These are phyloP conservation scores for Dexiosoma caninum DNA, from an alignment of 2,888 invertebrate genomes.

Conservation along the genomic window DNA sequence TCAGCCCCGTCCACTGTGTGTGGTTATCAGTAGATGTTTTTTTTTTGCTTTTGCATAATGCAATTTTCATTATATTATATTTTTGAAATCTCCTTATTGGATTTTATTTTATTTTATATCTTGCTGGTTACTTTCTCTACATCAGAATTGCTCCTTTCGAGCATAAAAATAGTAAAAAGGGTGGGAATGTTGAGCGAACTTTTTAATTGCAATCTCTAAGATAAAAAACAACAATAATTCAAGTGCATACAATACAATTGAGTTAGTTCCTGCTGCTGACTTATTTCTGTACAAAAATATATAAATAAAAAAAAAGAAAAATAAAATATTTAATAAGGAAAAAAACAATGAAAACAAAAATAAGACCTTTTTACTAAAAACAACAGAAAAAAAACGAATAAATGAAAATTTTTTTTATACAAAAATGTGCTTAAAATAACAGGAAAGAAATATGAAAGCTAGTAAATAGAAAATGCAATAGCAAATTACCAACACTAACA, in stretches of 20 bases:
- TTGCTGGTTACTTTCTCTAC: not conserved
- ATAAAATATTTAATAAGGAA: not conserved
- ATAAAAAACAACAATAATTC: slow-evolving; percentile 54
- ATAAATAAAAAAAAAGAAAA: slow-evolving; percentile 1
- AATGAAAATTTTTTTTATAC: not conserved
- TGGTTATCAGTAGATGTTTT: too few species aligned
- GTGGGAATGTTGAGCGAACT: slow-evolving; percentile 34
- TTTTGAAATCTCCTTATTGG: not conserved
- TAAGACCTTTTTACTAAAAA: slow-evolving; percentile 23
- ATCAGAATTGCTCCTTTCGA: slow-evolving; percentile 32
- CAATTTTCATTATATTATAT: too few species aligned
- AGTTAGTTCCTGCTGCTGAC: slow-evolving; percentile 38
- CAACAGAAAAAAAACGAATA: slow-evolving; percentile 2
- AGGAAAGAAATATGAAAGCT: slow-evolving; percentile 7
- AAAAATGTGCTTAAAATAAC: not conserved
- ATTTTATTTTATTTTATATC: not conserved
- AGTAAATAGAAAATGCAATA: slow-evolving; percentile 64
- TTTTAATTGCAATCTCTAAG: slow-evolving; percentile 61
- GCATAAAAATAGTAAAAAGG: slow-evolving; percentile 1
- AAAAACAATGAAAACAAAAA: slow-evolving; percentile 23
- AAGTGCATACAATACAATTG: slow-evolving; percentile 60
- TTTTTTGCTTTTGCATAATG: too few species aligned
- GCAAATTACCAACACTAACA: slow-evolving; percentile 58
- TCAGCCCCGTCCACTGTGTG: too few species aligned
- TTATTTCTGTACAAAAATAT: not conserved